Conservation (phyloP, 2,888 invertebrate species). For the Hemaris fuciformis region DNA sequence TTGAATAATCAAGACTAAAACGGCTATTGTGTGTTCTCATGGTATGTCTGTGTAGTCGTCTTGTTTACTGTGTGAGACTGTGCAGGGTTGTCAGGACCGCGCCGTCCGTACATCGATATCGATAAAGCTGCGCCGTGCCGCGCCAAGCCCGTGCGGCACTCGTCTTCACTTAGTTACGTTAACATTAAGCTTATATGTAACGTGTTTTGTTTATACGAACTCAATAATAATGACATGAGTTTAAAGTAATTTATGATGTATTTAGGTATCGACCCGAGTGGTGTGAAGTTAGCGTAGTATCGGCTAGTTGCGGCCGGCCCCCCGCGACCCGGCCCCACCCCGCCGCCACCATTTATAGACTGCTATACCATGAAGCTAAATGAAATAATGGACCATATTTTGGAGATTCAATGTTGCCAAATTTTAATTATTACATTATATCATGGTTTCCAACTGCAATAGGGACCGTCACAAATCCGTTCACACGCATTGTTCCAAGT, state of each 20-base stretch:
- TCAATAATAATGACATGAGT: slow-evolving; percentile 18
- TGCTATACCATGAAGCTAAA: background rate
- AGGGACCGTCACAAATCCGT: no score
- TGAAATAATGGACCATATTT: background rate
- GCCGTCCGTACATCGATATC: background rate
- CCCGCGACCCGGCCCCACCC: background rate
- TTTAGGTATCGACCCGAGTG: slow-evolving; percentile 13
- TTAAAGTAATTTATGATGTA: slow-evolving; percentile 23
- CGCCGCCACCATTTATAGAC: background rate
- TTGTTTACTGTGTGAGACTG: background rate
- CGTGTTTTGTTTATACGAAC: slow-evolving; percentile 24
- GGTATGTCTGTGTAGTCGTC: background rate
- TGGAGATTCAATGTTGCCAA: no score
- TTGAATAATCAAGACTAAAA: no score
- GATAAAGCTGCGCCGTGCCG: background rate
- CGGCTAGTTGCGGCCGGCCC: slow-evolving; percentile 16
- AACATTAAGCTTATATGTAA: slow-evolving; percentile 28
- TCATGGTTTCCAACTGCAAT: no score
- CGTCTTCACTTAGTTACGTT: slow-evolving; percentile 29
- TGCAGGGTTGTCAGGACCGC: background rate
- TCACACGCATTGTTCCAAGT: background rate
- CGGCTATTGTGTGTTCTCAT: background rate
- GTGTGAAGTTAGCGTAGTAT: slow-evolving; percentile 17
- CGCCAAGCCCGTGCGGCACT: background rate
- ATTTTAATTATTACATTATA: no score